phyloP scores from a whole-genome alignment of 2,797 vertebrate genomes.

The Gobio occitaniae region DNA sequence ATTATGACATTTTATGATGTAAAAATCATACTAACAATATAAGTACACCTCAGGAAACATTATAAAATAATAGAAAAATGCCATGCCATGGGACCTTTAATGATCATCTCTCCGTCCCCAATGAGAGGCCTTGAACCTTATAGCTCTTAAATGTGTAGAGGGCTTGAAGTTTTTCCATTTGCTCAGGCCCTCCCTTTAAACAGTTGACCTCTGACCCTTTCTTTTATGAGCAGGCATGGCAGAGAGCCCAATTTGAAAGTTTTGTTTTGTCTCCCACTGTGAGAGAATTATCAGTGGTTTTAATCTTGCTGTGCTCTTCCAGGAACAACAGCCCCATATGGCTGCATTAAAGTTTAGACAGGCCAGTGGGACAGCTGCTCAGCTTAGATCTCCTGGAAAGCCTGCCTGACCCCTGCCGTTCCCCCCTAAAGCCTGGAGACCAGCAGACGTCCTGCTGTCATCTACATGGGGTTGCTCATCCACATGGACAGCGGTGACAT shows the following conservation, averaged over 20 bases:
- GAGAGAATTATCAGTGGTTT: slow-evolving; percentile 52
- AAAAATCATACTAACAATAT: too few relatives aligned
- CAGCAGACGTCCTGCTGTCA: background rate
- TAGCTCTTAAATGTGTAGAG: slow-evolving; percentile 22
- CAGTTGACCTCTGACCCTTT: slow-evolving; percentile 45
- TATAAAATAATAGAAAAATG: too few relatives aligned
- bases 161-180: slow-evolving; percentile 63
- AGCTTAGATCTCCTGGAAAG: slow-evolving; percentile 52
- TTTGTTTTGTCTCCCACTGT: slow-evolving; percentile 46
- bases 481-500: background rate
- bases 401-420: slow-evolving; percentile 4
- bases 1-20: too few relatives aligned
- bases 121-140: slow-evolving; percentile 7
- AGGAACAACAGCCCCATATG: slow-evolving; percentile 32
- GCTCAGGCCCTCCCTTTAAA: slow-evolving; percentile 36
- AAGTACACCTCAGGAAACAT: too few relatives aligned
- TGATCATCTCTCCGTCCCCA: background rate
- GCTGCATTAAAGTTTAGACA: slow-evolving; percentile 46
- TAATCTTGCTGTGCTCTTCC: slow-evolving; percentile 45
- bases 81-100: background rate
- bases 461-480: background rate
- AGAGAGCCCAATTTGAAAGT: slow-evolving; percentile 50
- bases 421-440: slow-evolving; percentile 19
- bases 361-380: slow-evolving; percentile 37
- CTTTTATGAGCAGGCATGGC: slow-evolving; percentile 30